Conservation (phyloP, 1,140 invertebrate species). For the Brachionus manjavacas region DNA sequence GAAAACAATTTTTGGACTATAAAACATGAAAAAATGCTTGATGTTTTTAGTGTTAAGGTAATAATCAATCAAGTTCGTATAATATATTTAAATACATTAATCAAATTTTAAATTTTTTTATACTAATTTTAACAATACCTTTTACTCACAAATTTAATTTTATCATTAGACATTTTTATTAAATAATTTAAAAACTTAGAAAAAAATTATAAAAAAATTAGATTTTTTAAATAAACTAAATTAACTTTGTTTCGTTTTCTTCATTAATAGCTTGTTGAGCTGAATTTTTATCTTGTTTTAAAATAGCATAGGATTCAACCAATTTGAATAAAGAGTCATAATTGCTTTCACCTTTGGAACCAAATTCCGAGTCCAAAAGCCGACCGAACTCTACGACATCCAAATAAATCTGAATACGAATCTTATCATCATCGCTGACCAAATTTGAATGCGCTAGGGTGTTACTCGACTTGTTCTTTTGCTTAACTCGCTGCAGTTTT, state of each 20-base stretch:
- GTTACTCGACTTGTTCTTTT: conserved; percentile 53
- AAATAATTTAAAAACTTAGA: not conserved
- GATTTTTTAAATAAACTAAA: not conserved
- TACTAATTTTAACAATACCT: too few relatives aligned
- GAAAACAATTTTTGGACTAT: too few relatives aligned
- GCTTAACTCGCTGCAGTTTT: conserved; percentile 76
- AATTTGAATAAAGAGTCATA: conserved; percentile 30
- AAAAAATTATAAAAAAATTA: not conserved
- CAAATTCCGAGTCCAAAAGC: not conserved
- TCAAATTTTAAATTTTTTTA: too few relatives aligned
- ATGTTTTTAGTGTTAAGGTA: too few relatives aligned
- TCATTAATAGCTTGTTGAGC: not conserved
- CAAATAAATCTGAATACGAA: conserved; percentile 76
- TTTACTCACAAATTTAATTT: too few relatives aligned
- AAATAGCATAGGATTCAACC: not conserved
- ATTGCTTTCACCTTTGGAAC: conserved; percentile 11
- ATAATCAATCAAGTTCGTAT: too few relatives aligned
- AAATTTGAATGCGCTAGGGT: conserved; percentile 47
- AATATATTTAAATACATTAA: too few relatives aligned
- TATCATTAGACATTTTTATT: not conserved
- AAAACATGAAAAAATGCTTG: too few relatives aligned
- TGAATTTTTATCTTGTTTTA: not conserved
- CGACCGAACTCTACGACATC: conserved; percentile 67
- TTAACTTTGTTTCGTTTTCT: not conserved
- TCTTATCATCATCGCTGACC: conserved; percentile 82